Evolutionary conservation across 2,888 invertebrate species (phyloP).

Genomic region (Ephialtes manifestator): DNA sequence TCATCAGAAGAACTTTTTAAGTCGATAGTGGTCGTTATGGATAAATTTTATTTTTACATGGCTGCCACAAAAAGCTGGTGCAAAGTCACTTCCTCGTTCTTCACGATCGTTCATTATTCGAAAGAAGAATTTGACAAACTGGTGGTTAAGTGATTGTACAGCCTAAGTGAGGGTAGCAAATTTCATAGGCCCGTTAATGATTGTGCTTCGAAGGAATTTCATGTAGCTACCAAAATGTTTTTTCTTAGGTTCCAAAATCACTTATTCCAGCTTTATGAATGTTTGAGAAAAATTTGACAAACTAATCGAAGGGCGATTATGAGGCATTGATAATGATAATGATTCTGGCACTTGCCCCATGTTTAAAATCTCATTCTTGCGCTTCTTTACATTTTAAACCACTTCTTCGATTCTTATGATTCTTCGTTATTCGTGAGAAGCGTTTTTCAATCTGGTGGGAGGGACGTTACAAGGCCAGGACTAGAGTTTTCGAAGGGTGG

Average conservation of each 20-base stretch:
- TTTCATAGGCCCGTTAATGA: not conserved
- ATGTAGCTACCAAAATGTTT: not conserved
- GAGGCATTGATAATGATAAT: not conserved
- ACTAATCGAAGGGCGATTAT: no score
- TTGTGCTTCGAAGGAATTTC: not conserved
- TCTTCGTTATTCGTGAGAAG: conserved; percentile 2
- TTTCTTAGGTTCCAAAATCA: not conserved
- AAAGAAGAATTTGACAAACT: not conserved
- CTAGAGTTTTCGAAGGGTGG: not conserved
- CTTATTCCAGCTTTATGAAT: not conserved
- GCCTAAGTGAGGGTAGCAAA: not conserved
- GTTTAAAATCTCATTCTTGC: not conserved
- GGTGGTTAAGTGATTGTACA: not conserved
- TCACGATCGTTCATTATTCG: not conserved
- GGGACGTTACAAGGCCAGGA: not conserved
- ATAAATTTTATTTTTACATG: no score
- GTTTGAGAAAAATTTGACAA: conserved; percentile 10
- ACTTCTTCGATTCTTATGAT: not conserved
- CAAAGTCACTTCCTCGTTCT: no score
- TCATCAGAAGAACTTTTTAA: no score
- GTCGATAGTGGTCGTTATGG: no score
- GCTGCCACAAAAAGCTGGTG: no score
- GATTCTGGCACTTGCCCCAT: not conserved
- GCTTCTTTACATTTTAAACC: not conserved
- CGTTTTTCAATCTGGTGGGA: not conserved